These are phyloP conservation scores for Menidia beryllina DNA, from an alignment of 2,113 vertebrate genomes.

Conservation along the genomic window DNA sequence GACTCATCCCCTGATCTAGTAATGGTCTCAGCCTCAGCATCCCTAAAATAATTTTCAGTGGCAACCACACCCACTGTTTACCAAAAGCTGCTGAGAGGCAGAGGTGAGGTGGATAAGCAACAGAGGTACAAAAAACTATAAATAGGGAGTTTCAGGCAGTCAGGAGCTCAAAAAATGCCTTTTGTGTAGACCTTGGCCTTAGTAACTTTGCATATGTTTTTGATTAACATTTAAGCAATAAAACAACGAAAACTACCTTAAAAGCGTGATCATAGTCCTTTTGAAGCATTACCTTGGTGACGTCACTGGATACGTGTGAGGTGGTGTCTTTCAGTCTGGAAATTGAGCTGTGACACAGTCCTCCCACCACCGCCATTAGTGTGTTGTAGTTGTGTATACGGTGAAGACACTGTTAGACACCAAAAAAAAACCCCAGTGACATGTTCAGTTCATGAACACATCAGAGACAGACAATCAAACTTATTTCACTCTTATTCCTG, in stretches of 20 bases:
- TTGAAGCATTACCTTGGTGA: conserved; percentile 87
- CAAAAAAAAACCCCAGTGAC: conserved; percentile 29
- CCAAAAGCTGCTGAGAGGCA: neutral
- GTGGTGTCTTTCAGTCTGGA: conserved; percentile 97
- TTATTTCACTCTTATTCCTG: conserved; percentile 63
- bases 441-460: conserved; percentile 32
- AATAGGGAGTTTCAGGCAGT: neutral
- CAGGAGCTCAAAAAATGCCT: neutral
- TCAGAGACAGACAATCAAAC: conserved; percentile 61
- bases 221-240: neutral
- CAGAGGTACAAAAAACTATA: neutral
- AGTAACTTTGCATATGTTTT: neutral
- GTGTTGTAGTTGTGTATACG: conserved; percentile 96
- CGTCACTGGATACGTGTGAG: conserved; percentile 89
- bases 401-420: conserved; percentile 86
- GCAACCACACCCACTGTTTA: neutral
- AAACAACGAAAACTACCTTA: neutral
- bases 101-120: neutral
- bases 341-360: conserved; percentile 95
- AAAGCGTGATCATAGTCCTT: neutral
- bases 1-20: too few species aligned
- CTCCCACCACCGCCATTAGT: conserved; percentile 96
- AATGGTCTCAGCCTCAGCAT: too few species aligned
- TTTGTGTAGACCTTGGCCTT: neutral
- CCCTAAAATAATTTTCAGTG: too few species aligned